Base-by-base conservation (phyloP, 2,797 vertebrate species). In the Gymnothorax reevesii region DNA sequence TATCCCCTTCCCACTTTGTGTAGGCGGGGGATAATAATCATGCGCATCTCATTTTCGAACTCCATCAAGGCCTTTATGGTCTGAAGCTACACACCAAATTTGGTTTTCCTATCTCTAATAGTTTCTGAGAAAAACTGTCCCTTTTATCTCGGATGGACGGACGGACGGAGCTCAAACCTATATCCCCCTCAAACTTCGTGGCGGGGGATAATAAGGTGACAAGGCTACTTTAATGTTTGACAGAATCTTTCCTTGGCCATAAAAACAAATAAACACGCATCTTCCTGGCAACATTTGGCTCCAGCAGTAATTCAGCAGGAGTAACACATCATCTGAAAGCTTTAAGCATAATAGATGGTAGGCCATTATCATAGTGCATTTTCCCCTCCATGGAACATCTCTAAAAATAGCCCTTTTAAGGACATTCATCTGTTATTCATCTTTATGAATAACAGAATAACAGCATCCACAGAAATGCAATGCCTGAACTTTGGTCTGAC, bases 381-480 rank as follows among this genome's bases (percentile, higher is more conserved):
- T 77, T 86, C 90, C 33, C 25, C 73, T 86, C 1, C 57, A 57
- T 83, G 79, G 64, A 54, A 82, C 54, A 13, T 33, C 57, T 84
- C 75, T 89, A 73, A 90, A 91, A 89, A 91, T 66, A 91, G 60
- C 20, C 88, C 87, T 86, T 83, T 92, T 86, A 92, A 92, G 87
- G 27, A 71, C 57, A 60, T 77, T 91, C 89, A 94, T 93, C 92
- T 91, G 88, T 90, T 92, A 92, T 91, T 90, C 90, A 90, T 92
- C 91, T 87, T 85, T 10, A 42, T 88, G 88, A 91, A 90, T 92
- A 89, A 88, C 87, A 52, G 85, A 92, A 92, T 92, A 88, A 85
- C 8, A 7, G 83, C 86, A 88, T 88, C 91, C 90, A 91, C 87
- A 90, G 88, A 91, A 93, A 88, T 87, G 83, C 73, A 57, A 89